A percentile compares a stretch with the other conserved stretches of the same genome.
phyloP scores from a whole-genome alignment of 2,888 invertebrate species.

The Tigriopus californicus region DNA sequence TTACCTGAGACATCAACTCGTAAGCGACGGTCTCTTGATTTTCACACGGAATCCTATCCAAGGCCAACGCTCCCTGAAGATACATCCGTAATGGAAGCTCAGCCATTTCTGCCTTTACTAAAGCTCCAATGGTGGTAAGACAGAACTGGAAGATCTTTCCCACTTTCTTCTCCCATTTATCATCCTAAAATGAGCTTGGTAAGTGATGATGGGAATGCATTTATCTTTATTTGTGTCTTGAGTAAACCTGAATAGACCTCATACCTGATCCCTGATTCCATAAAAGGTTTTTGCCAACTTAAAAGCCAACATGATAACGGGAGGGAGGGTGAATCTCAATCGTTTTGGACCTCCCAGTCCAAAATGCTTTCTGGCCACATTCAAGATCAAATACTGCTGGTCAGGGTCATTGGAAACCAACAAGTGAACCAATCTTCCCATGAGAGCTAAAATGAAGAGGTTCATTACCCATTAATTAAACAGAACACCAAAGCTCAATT shows the following conservation, averaged over 20 bases:
- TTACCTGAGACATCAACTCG: conserved; percentile 78
- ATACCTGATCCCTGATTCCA: background rate
- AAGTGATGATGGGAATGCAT: conserved; percentile 8
- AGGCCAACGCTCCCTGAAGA: conserved; percentile 69
- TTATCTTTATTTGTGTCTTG: no score
- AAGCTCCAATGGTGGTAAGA: conserved; percentile 77
- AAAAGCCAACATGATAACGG: conserved; percentile 83
- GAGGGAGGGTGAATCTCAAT: conserved; percentile 77
- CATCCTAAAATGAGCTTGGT: conserved; percentile 40
- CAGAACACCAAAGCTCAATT: no score
- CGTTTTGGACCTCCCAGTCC: conserved; percentile 73
- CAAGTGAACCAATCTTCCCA: conserved; percentile 52
- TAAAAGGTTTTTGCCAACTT: conserved; percentile 28
- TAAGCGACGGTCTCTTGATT: conserved; percentile 94
- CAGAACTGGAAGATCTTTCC: conserved; percentile 96
- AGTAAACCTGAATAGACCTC: no score
- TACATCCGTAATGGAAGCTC: conserved; percentile 83
- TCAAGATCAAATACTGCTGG: conserved; percentile 75
- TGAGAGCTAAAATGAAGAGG: background rate
- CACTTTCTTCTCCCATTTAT: conserved; percentile 95
- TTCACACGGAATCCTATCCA: conserved; percentile 75
- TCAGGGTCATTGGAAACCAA: conserved; percentile 53
- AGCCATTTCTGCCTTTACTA: conserved; percentile 85
- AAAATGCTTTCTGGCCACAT: conserved; percentile 67
- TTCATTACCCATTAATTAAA: no score